Base-by-base conservation (phyloP, 2,888 invertebrate species). In the Sericinus montela region DNA sequence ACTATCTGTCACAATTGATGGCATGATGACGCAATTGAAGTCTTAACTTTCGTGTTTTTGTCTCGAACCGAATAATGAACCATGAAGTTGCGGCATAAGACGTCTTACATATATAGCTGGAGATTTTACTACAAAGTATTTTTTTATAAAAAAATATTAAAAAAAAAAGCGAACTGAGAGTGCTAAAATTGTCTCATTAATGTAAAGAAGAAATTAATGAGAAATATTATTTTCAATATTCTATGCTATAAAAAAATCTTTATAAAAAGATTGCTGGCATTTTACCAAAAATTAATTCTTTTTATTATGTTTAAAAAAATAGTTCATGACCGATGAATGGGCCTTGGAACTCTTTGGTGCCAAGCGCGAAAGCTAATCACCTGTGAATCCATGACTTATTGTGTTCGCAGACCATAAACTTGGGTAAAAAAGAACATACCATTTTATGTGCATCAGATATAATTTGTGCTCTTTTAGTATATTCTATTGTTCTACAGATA, bases 371-470 rank as follows among this genome's bases (percentile, higher is more conserved):
- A 39, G 45, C 6, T 14, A 46, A 14, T 46, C 40, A 34, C 11
- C 46, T 40, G 46, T 16, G 39, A 40, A 40, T 34, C 46, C 39
- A 39, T 40, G 34, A 35, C 40, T 34, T 28, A 45, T 37, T 29
- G n/a, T 30, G 14, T 25, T 34, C 45, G 38, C 34, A 39, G 13
- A 14, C 19, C 16, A 6, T 40, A 14, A 34, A 13, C 16, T 16
- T 32, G 0, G 10, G 8, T 11, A 46, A 46, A 45, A 45, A 38
- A 46, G 28, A 15, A 23, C 19, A 19, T 5, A n/a, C 6, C n/a
- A 11, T 13, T 13, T 6, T 10, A 9, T 0, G 23, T 32, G 15
- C 10, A 11, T 11, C 11, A n/a, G n/a, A 6, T 32, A 2, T 1
- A 3, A 13, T n/a, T n/a, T n/a, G 32, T 11, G 4, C 7, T 6